Base-by-base conservation (phyloP, 2,888 invertebrate genomes). In the Crocallis elinguaria region DNA sequence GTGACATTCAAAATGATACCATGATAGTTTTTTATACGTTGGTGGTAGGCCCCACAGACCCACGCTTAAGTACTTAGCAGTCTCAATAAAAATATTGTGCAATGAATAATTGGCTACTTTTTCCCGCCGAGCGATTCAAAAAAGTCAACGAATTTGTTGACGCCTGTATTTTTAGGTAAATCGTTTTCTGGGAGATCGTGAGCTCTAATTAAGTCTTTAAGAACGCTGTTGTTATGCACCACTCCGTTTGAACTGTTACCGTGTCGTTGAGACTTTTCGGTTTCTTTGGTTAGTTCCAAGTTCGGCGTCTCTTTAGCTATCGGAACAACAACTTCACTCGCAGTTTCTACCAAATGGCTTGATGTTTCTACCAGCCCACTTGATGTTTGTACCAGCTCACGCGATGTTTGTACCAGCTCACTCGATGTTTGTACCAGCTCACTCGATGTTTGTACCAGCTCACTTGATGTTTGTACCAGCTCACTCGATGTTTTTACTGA, bases 131-230 rank as follows among this genome's bases (percentile, higher is more conserved):
- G 83, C 9, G 89, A 88, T 59, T 91, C 91, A 43, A 91, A 91
- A 75, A 91, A 91, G 61, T 89, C 90, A 0, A 91, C 91, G 53
- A 91, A 91, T 55, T 89, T 91, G 54, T 90, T 91, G 0, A 91
- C 91, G 0, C 91, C 91, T 62, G 91, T 91, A 29, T 91, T 91
- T 41, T 91, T 91, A 1, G 91, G 91, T 5, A 91, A 58, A 63
- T 91, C 91, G 14, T 91, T 90, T 65, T 91, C 91, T 0, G 90
- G 91, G 0, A 91, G 91, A 29, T 91, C 91, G 29, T 89, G 91
- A 0, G 91, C 91, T 25, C 91, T 76, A 2, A 91, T 89, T 0
- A 91, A 89, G 11, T 91, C 91, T 57, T 82, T 86, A 0, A 89
- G 84, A 0, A 69, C 74, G 0, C 85, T 82, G 43, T 87, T 88